Evolutionary conservation across 2,888 invertebrate genomes (phyloP), one percentile per base, ranked within the genome.

Genomic region (Agrochola litura): DNA sequence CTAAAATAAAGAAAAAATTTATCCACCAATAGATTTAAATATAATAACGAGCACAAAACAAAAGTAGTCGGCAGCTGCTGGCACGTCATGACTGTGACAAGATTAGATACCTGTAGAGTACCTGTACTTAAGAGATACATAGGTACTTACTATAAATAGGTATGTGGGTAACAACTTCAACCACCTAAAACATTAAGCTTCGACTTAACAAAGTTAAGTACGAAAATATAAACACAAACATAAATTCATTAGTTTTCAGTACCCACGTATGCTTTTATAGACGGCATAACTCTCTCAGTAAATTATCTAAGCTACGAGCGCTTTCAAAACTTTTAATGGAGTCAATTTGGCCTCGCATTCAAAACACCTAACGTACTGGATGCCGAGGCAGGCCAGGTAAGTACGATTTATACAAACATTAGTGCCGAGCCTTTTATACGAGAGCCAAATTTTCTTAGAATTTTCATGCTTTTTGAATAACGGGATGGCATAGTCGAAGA

Each of bases 251-350:
- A 94, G 93, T 94, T 94, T 94, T 93, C 93, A 92, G 92, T 92
- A 91, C 90, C 90, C 91, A 92, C 92, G 90, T 93, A 92, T 93
- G 93, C 93, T 94, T 94, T 93, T 94, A 94, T 95, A 94, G 92
- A 94, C 91, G 91, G 94, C 93, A 94, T 94, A 95, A 95, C 95
- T 95, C 95, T 92, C 93, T 90, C 93, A 91, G 93, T 95, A 95
- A 96, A 96, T 96, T 96, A 95, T 95, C 95, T 95, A 95, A 96
- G 95, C 95, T 94, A 93, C 93, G 95, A 94, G 94, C 93, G 95
- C 96, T 96, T 96, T 95, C 95, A 94, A 93, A 96, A 96, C 94
- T 96, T 96, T 96, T 96, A 96, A 96, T 96, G 96, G 96, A 96
- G 95, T 95, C 96, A 96, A 96, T 96, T 96, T 95, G 93, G 95